phyloP scores from a whole-genome alignment of 2,113 vertebrate genomes.

The Limanda limanda region DNA sequence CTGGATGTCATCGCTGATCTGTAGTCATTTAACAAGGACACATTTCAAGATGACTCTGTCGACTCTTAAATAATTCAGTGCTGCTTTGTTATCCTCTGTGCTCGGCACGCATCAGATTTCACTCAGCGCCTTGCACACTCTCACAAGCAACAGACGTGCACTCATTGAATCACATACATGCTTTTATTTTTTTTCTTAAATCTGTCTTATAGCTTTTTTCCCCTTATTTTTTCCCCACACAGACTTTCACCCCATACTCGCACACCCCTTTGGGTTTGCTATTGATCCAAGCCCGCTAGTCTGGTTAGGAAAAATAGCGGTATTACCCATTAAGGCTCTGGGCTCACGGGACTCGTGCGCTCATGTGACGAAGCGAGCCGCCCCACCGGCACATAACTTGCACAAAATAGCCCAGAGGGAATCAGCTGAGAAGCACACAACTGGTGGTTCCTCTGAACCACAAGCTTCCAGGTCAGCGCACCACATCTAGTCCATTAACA shows the following conservation, averaged over 20 bases:
- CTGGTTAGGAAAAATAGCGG: conserved; percentile 55
- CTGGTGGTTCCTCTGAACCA: conserved; percentile 50
- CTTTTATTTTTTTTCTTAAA: background rate
- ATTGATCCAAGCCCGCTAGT: conserved; percentile 47
- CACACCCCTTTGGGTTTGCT: conserved; percentile 26
- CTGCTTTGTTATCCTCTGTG: conserved; percentile 48
- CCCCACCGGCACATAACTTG: conserved; percentile 42
- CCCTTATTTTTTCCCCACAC: background rate
- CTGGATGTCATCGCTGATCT: conserved; percentile 42
- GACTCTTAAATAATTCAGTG: conserved; percentile 68
- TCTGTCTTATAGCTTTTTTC: background rate
- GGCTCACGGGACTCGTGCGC: conserved; percentile 55
- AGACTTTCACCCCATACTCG: background rate
- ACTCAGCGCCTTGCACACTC: conserved; percentile 15
- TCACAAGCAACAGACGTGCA: conserved; percentile 22
- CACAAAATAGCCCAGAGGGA: conserved; percentile 44
- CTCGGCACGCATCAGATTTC: conserved; percentile 23
- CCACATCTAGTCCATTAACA: conserved; percentile 34
- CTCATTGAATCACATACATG: background rate
- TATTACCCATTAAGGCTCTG: conserved; percentile 55
- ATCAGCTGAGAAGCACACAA: conserved; percentile 76
- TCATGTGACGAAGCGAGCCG: conserved; percentile 66
- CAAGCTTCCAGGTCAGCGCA: conserved; percentile 61
- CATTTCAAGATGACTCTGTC: conserved; percentile 47
- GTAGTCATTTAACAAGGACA: conserved; percentile 57